A percentile compares a stretch with the other conserved stretches of the same genome.
These are phyloP conservation scores for Dinoponera quadriceps DNA, from an alignment of 1,140 invertebrate genomes.

Conservation along the genomic window DNA sequence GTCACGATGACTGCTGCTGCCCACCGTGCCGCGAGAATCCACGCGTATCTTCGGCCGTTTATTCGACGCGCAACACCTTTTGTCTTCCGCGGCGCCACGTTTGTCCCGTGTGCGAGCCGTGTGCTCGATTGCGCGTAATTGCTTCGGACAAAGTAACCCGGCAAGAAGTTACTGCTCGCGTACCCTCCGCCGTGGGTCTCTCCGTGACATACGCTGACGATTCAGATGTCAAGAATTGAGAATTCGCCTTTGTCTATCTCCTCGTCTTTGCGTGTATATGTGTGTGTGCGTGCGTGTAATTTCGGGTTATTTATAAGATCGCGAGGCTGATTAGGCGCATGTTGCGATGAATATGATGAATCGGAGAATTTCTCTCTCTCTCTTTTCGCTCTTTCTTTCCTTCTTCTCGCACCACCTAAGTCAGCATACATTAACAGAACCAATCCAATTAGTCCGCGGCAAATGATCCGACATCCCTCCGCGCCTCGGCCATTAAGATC, in stretches of 20 bases:
- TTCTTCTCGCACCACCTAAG: not conserved
- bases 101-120: constrained; percentile 37
- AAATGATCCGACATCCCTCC: constrained; percentile 5
- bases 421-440: constrained; percentile 15
- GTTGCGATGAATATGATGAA: constrained; percentile 19
- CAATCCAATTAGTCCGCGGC: constrained; percentile 16
- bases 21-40: constrained; percentile 63
- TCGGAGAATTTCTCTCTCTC: not conserved
- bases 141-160: constrained; percentile 63
- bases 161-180: constrained; percentile 56
- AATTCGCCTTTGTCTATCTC: not conserved
- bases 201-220: not conserved
- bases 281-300: not conserved
- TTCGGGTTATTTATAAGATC: constrained; percentile 7
- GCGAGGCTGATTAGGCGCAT: not conserved
- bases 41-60: constrained; percentile 69
- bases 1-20: constrained; percentile 54
- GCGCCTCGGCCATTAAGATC: not conserved
- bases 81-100: constrained; percentile 61
- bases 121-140: constrained; percentile 65
- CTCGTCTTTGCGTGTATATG: not conserved
- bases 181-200: constrained; percentile 9
- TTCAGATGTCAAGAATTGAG: not conserved
- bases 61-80: constrained; percentile 69
- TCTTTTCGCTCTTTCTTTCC: not conserved